phyloP scores from a whole-genome alignment of 2,113 vertebrate genomes.

The Rissa tridactyla region DNA sequence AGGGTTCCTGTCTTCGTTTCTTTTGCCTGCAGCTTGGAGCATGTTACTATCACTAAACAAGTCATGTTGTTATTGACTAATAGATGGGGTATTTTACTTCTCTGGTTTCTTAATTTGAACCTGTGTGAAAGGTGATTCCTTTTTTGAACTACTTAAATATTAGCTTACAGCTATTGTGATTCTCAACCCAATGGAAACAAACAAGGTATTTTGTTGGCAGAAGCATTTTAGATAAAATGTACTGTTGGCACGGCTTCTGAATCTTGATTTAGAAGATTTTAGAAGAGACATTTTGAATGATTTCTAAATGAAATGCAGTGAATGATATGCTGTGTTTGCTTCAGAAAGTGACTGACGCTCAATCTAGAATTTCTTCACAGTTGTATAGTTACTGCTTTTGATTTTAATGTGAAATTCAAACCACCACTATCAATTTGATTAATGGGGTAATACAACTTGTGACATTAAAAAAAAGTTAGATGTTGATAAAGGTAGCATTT shows the following conservation, averaged over 20 bases:
- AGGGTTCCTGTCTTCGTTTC: not conserved
- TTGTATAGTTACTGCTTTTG: not conserved
- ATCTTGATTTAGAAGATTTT: not conserved
- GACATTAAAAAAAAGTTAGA: constrained; percentile 2
- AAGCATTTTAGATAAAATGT: not conserved
- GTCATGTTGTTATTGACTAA: not conserved
- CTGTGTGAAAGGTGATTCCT: not conserved
- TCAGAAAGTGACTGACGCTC: not conserved
- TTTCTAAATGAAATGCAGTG: not conserved
- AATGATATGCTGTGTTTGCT: not conserved
- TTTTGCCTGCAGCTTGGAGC: not conserved
- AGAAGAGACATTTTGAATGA: not conserved
- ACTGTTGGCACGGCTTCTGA: not conserved
- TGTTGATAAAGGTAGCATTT: constrained; percentile 1
- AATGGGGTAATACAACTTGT: not conserved
- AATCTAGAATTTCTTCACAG: constrained; percentile 15
- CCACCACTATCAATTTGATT: constrained; percentile 4
- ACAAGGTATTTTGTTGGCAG: not conserved
- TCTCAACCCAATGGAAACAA: not conserved
- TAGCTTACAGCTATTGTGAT: not conserved
- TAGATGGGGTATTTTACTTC: not conserved
- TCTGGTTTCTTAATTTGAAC: not conserved
- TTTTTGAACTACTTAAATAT: not conserved
- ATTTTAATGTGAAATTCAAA: constrained; percentile 23
- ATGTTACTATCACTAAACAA: not conserved